phyloP scores from a whole-genome alignment of 53 echinoderm and acorn worm genomes.

The Pentamera pediparva region DNA sequence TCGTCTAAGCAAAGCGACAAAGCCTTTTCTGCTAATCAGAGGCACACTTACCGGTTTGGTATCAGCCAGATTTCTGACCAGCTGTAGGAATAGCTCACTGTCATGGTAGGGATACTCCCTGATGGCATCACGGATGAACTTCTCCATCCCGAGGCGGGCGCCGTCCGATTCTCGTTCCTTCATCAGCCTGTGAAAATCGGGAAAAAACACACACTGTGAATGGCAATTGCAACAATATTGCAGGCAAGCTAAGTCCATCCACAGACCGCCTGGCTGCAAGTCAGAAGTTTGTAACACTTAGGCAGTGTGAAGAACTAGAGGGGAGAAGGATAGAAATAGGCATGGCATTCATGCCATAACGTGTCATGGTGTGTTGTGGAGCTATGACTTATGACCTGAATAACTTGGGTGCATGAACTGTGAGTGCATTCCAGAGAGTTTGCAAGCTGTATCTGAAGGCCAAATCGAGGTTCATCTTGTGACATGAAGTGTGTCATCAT shows the following conservation, averaged over 20 bases:
- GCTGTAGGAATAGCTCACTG: conserved; percentile 65
- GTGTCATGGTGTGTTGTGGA: no score
- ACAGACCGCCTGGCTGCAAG: not conserved
- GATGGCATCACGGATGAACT: conserved; percentile 67
- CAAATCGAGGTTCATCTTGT: no score
- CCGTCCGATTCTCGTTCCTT: conserved; percentile 77
- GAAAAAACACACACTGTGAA: not conserved
- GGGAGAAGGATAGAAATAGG: no score
- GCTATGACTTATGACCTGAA: no score
- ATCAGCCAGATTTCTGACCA: conserved; percentile 79
- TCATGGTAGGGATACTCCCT: conserved; percentile 89
- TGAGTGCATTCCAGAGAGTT: no score
- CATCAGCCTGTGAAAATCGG: conserved; percentile 45
- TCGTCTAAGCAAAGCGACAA: no score
- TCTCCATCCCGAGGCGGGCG: conserved; percentile 65
- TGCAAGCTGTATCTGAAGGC: no score
- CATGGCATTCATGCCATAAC: no score
- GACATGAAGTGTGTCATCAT: no score
- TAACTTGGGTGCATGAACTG: no score
- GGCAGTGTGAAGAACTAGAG: no score
- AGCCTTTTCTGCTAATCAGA: not conserved
- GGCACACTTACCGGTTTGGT: conserved; percentile 57
- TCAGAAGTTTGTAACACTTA: no score
- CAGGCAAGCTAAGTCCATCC: not conserved
- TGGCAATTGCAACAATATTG: not conserved